These are phyloP conservation scores for Centruroides sculpturatus DNA, from an alignment of 1,140 invertebrate species.

Conservation along the genomic window DNA sequence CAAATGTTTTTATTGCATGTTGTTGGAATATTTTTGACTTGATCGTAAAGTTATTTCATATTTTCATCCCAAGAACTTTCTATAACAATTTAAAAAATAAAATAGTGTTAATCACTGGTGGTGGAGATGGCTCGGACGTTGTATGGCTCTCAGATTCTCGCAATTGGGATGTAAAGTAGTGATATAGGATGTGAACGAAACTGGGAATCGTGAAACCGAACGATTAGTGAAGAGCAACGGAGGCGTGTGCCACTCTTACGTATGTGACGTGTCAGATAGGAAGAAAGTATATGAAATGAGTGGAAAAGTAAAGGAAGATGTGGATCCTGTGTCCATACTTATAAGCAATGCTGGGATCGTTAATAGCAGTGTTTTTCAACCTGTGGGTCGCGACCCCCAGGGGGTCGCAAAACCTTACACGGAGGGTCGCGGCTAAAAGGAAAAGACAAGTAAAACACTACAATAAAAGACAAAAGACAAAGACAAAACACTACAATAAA, in stretches of 20 bases:
- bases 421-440: too few relatives aligned
- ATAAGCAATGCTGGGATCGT: conserved; percentile 92
- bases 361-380: too few relatives aligned
- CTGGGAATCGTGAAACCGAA: conserved; percentile 61
- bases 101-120: conserved; percentile 19
- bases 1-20: too few relatives aligned
- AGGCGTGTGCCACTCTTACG: conserved; percentile 43
- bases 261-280: conserved; percentile 59
- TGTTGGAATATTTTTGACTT: too few relatives aligned
- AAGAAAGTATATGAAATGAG: conserved; percentile 65
- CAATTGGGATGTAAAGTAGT: conserved; percentile 62
- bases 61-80: conserved; percentile 12
- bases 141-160: conserved; percentile 41
- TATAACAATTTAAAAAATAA: conserved; percentile 15
- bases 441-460: too few relatives aligned
- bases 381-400: too few relatives aligned
- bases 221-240: conserved; percentile 48
- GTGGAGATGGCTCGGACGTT: conserved; percentile 19
- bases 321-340: conserved; percentile 72
- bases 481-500: too few relatives aligned
- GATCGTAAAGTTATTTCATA: too few relatives aligned
- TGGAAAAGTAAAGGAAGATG: conserved; percentile 55
- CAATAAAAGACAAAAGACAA: too few relatives aligned
- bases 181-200: conserved; percentile 78
- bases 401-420: too few relatives aligned